Evolutionary conservation across 2,888 invertebrate species (phyloP).

Genomic region (Rotaria magnacalcarata): DNA sequence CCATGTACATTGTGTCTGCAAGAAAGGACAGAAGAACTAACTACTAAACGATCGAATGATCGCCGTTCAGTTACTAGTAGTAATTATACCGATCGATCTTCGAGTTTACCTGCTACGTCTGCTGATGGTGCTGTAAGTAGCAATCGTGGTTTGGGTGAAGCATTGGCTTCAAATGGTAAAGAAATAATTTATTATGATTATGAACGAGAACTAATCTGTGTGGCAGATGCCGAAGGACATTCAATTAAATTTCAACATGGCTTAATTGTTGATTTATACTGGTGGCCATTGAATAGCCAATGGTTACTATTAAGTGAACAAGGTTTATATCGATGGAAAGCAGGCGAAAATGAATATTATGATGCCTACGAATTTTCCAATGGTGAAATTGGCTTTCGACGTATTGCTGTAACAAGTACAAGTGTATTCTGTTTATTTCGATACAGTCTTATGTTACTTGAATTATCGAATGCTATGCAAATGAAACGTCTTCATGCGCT

Average conservation of each 20-base stretch:
- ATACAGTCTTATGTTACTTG: slow-evolving; percentile 4
- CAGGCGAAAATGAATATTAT: not conserved
- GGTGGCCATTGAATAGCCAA: not conserved
- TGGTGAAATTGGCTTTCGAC: slow-evolving; percentile 14
- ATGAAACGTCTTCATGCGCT: slow-evolving; percentile 29
- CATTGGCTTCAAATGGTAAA: slow-evolving; percentile 1
- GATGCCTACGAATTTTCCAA: not conserved
- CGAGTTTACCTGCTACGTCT: not conserved
- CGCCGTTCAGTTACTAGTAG: not conserved
- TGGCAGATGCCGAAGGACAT: not conserved
- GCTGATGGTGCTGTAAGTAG: not conserved
- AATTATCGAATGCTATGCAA: not conserved
- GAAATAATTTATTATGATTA: slow-evolving; percentile 4
- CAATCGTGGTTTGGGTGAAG: not conserved
- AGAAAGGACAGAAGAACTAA: not conserved
- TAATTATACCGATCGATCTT: not conserved
- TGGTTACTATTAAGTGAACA: slow-evolving; percentile 10
- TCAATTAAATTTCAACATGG: not conserved
- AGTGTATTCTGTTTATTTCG: slow-evolving; percentile 1
- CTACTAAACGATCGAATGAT: not conserved
- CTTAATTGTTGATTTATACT: not conserved
- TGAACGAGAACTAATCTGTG: not conserved
- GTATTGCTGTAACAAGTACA: not conserved
- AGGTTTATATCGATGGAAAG: slow-evolving; percentile 5
- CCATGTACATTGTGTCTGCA: not conserved